Conservation (phyloP, 2,888 invertebrate genomes). For the Pherbina coryleti region DNA sequence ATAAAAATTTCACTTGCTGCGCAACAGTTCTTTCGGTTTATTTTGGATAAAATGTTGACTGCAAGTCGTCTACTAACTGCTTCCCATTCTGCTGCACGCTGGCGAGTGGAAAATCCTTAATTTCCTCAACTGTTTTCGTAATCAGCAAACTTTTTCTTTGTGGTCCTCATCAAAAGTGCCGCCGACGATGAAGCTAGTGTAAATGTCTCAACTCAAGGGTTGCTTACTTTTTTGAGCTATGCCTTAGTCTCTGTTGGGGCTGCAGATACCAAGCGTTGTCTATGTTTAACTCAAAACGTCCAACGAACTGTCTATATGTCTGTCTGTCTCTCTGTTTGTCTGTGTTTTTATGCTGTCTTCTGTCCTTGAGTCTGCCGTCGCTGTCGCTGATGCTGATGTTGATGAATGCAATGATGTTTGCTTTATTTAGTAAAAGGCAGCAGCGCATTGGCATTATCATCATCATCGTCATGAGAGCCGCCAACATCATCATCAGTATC, state of each 20-base stretch:
- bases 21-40: too few species aligned
- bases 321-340: slow-evolving; percentile 6
- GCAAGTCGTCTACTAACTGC: too few species aligned
- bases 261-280: not conserved
- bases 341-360: not conserved
- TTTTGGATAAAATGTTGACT: too few species aligned
- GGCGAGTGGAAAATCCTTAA: slow-evolving; percentile 19
- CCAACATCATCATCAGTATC: not conserved
- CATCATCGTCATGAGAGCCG: slow-evolving; percentile 7
- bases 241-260: not conserved
- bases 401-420: slow-evolving; percentile 34
- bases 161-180: slow-evolving; percentile 41
- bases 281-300: not conserved
- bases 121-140: slow-evolving; percentile 27
- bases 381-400: slow-evolving; percentile 8
- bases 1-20: too few species aligned
- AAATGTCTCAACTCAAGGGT: slow-evolving; percentile 32
- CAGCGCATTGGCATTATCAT: slow-evolving; percentile 31
- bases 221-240: not conserved
- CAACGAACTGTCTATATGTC: slow-evolving; percentile 1
- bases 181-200: slow-evolving; percentile 28
- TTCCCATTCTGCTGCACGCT: too few species aligned
- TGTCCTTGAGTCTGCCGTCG: not conserved
- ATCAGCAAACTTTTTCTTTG: slow-evolving; percentile 25
- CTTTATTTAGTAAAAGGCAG: slow-evolving; percentile 8